Evolutionary conservation across 2,888 invertebrate genomes (phyloP).

Genomic region (Gandaritis pyraliata): DNA sequence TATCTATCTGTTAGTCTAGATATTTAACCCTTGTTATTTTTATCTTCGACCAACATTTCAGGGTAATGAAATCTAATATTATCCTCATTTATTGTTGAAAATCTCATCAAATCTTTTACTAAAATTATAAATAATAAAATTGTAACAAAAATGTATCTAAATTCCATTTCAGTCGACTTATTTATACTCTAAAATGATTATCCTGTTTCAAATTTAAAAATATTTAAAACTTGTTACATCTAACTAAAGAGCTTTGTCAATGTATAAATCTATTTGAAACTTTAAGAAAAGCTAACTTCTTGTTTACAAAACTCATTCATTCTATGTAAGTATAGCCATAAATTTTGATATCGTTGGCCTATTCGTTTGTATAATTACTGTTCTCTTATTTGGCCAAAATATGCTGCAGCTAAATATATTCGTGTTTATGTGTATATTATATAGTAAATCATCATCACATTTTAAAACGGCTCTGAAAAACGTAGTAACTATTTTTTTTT

Average conservation of each 20-base stretch:
- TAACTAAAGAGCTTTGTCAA: conserved; percentile 3
- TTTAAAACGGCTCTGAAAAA: background rate
- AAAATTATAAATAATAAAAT: background rate
- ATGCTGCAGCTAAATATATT: conserved; percentile 57
- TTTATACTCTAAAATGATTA: background rate
- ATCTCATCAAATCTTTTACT: background rate
- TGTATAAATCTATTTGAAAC: background rate
- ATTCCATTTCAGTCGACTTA: background rate
- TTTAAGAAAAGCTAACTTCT: too few relatives aligned
- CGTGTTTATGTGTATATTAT: background rate
- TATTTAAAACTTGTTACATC: background rate
- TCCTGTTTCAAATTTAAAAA: background rate
- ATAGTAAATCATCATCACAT: too few relatives aligned
- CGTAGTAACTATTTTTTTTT: too few relatives aligned
- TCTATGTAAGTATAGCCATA: background rate
- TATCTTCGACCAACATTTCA: conserved; percentile 59
- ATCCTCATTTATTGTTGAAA: conserved; percentile 8
- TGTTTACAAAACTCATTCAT: too few relatives aligned
- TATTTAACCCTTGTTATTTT: conserved; percentile 34
- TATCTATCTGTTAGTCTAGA: too few relatives aligned
- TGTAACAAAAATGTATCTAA: too few relatives aligned
- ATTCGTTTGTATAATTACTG: conserved; percentile 38
- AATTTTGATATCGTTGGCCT: conserved; percentile 42
- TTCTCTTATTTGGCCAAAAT: conserved; percentile 29
- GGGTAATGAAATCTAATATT: conserved; percentile 46